Percentiles rank a stretch among this genome's conserved stretches.
phyloP scores from a whole-genome alignment of 2,113 vertebrate species.

The Xenus cinereus region DNA sequence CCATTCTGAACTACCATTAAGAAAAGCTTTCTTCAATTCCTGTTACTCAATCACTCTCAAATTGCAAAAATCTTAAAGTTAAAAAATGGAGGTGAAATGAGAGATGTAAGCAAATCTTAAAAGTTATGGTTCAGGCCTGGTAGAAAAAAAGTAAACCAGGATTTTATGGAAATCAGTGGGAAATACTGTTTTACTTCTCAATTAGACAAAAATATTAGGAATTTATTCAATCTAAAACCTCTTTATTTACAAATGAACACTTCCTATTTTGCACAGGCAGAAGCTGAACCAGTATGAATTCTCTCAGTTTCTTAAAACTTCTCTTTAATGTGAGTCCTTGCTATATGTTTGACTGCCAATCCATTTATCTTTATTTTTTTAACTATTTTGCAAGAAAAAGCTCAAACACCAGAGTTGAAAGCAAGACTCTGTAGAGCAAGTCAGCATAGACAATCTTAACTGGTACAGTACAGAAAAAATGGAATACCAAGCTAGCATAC shows the following conservation, averaged over 20 bases:
- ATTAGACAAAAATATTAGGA: neutral
- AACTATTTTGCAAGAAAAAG: neutral
- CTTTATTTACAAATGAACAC: neutral
- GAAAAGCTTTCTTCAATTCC: neutral
- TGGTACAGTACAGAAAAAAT: neutral
- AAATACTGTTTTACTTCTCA: neutral
- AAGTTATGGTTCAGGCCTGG: neutral
- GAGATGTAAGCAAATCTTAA: neutral
- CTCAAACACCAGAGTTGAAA: neutral
- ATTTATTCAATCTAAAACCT: neutral
- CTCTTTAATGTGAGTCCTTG: neutral
- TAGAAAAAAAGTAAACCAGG: accelerated
- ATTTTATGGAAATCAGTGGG: neutral
- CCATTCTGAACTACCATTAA: slow-evolving; percentile 12
- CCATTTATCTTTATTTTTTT: neutral
- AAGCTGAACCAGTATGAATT: neutral
- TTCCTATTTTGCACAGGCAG: neutral
- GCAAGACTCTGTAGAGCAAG: neutral
- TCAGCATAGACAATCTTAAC: neutral
- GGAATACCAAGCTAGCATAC: neutral
- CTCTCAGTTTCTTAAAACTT: neutral
- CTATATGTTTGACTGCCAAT: neutral
- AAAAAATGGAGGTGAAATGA: neutral
- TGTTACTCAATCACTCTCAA: neutral
- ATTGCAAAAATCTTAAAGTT: neutral